Evolutionary conservation across 2,797 vertebrate genomes (phyloP).

Genomic region (Mareca strepera): DNA sequence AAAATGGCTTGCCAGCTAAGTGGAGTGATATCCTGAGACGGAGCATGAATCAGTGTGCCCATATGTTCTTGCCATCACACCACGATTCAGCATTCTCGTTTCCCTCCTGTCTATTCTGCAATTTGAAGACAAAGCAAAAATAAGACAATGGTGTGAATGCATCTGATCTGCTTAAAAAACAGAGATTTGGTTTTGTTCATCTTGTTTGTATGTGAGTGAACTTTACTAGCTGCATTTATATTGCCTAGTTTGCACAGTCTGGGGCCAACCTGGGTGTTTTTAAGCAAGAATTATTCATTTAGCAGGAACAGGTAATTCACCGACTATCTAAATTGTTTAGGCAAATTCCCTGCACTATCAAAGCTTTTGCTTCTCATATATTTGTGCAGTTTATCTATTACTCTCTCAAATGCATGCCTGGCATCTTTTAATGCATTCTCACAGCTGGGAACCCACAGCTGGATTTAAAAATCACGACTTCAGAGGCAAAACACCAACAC

Average conservation of each 20-base stretch:
- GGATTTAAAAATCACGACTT: not conserved
- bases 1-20: not conserved
- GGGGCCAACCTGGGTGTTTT: not conserved
- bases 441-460: not conserved
- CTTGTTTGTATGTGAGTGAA: not conserved
- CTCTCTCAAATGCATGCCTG: not conserved
- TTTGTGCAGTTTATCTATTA: not conserved
- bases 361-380: not conserved
- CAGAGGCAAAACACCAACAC: not conserved
- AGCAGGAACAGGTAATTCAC: conserved; percentile 1
- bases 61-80: not conserved
- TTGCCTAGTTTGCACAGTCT: not conserved
- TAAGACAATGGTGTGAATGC: not conserved
- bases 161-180: not conserved
- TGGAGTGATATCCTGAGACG: not conserved
- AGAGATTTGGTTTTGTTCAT: not conserved
- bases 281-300: conserved; percentile 1
- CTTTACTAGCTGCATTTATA: not conserved
- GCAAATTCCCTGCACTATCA: not conserved
- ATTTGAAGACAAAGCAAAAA: not conserved
- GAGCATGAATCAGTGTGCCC: not conserved
- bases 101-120: not conserved
- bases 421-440: not conserved
- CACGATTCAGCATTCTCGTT: not conserved
- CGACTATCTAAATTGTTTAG: not conserved